Evolutionary conservation across 2,888 invertebrate species (phyloP), one percentile per base, ranked within the genome.

Genomic region (Busseola fusca): DNA sequence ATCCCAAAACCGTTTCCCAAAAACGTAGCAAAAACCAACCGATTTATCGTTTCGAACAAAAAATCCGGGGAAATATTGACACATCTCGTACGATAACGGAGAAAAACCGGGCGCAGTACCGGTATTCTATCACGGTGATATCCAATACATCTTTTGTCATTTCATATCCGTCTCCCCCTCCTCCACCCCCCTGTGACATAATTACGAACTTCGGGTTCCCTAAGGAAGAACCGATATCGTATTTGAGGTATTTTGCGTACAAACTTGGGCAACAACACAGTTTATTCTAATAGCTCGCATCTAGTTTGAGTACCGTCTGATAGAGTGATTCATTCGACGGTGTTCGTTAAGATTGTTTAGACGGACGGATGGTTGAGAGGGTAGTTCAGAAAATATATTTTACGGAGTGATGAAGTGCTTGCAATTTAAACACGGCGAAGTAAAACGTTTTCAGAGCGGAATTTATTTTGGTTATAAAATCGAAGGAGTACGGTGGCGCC

Each of bases 131-230:
- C 85, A 84, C 75, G 63, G 75, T 78, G 88, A 87, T 87, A 89
- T 85, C 84, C 87, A 89, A 91, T 90, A 92, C 87, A 88, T 90
- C 90, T 91, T 92, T 92, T 92, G 92, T 91, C 90, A 90, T 89
- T 89, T 88, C 89, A 90, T 90, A 91, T 91, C 91, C 91, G 88
- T 86, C 72, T 75, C 76, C 69, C 81, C 76, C 67, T 18, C 69
- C 40, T 40, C 40, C 40, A 4, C 14, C 72, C 81, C 79, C 76
- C 85, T 80, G 85, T 89, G 89, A 90, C 89, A 90, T 91, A 91
- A 92, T 92, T 91, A 91, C 90, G 87, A 86, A 87, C 87, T 90
- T 89, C 68, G 68, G 69, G 74, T 72, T 78, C 77, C 72, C 70
- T 68, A 64, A 67, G 78, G 81, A 74, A 72, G 67, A 76, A 37